These are phyloP conservation scores for Luperina nickerlii DNA, from an alignment of 2,888 invertebrate genomes.

Conservation along the genomic window DNA sequence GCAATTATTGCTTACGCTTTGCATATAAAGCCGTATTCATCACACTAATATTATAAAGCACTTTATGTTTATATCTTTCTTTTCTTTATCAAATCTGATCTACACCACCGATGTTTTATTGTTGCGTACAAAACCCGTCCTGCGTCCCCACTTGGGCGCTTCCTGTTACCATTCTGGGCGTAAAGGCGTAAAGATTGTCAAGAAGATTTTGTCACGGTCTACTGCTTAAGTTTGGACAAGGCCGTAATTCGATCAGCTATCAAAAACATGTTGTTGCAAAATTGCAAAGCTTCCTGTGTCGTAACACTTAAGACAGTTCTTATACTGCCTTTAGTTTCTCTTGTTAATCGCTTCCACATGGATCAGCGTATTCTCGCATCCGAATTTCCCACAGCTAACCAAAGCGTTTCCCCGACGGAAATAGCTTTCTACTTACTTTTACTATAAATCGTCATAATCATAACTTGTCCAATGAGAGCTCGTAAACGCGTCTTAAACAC, in stretches of 20 bases:
- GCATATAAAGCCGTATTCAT: neutral
- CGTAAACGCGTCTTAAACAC: conserved; percentile 45
- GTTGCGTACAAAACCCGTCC: neutral
- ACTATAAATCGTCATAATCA: conserved; percentile 50
- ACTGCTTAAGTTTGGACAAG: neutral
- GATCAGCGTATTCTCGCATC: conserved; percentile 28
- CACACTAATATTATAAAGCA: too few species aligned
- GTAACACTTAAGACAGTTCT: neutral
- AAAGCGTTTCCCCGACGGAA: conserved; percentile 46
- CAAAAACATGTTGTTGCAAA: neutral
- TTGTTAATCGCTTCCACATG: conserved; percentile 37
- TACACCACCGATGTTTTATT: neutral
- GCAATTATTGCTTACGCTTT: neutral
- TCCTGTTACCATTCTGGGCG: conserved; percentile 16
- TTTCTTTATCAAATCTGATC: neutral
- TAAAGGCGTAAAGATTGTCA: conserved; percentile 17
- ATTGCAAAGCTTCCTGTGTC: neutral
- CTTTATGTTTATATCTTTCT: neutral
- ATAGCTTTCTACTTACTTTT: conserved; percentile 55
- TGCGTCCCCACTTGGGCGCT: conserved; percentile 1
- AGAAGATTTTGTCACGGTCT: neutral
- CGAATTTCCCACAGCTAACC: conserved; percentile 52
- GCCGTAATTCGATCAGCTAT: neutral
- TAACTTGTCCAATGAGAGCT: conserved; percentile 45
- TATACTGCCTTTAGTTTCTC: conserved; percentile 23